These are phyloP conservation scores for Lithophane semibrunnea DNA, from an alignment of 2,888 invertebrate species.

Conservation along the genomic window DNA sequence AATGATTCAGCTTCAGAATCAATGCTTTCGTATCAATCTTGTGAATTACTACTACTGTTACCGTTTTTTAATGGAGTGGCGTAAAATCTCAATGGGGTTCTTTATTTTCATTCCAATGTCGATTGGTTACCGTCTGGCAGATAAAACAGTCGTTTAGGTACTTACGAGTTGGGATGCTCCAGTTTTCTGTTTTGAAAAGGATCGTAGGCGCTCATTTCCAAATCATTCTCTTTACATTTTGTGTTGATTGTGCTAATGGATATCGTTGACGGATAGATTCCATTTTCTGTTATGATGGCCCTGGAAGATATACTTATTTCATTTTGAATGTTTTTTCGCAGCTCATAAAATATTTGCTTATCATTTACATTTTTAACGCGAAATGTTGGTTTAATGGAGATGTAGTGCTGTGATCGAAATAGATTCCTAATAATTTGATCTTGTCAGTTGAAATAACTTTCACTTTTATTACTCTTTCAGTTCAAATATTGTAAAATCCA, in stretches of 20 bases:
- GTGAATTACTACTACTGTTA: slow-evolving; percentile 21
- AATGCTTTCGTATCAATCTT: slow-evolving; percentile 30
- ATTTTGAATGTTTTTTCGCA: slow-evolving; percentile 13
- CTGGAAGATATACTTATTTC: slow-evolving; percentile 75
- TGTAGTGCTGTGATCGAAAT: slow-evolving; percentile 8
- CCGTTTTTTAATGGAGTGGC: slow-evolving; percentile 17
- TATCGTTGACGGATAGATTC: slow-evolving; percentile 85
- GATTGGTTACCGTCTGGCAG: slow-evolving; percentile 12
- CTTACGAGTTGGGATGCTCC: slow-evolving; percentile 89
- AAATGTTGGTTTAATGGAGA: slow-evolving; percentile 22
- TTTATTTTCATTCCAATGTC: slow-evolving; percentile 27
- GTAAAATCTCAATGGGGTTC: slow-evolving; percentile 35
- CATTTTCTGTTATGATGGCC: slow-evolving; percentile 87
- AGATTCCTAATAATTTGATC: not conserved
- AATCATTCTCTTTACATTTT: slow-evolving; percentile 83
- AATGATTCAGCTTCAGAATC: slow-evolving; percentile 47
- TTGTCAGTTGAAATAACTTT: not conserved
- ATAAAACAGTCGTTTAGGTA: slow-evolving; percentile 54
- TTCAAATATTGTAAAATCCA: not conserved
- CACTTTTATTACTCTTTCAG: not conserved
- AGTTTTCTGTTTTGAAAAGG: slow-evolving; percentile 86
- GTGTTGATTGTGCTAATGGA: slow-evolving; percentile 87
- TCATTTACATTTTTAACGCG: not conserved
- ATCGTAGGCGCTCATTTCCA: slow-evolving; percentile 80
- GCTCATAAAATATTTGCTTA: slow-evolving; percentile 9